These are phyloP conservation scores for Apamea anceps DNA, from an alignment of 2,888 invertebrate species.

Conservation along the genomic window DNA sequence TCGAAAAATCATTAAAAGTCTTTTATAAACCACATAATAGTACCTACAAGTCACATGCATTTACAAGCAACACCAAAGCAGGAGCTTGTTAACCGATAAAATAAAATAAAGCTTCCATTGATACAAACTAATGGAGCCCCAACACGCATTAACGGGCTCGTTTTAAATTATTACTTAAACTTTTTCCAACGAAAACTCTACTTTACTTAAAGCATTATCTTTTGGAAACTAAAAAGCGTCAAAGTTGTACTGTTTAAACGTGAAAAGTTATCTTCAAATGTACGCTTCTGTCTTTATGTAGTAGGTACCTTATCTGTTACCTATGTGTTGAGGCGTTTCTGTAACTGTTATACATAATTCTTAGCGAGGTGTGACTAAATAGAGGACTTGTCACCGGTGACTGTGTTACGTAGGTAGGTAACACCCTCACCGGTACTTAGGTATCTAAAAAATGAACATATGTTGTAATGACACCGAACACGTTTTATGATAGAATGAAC, in stretches of 20 bases:
- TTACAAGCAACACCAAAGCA: constrained; percentile 38
- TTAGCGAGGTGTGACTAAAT: not conserved
- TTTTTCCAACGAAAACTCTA: constrained; percentile 51
- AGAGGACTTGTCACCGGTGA: not conserved
- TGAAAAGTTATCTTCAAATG: constrained; percentile 49
- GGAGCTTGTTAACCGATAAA: constrained; percentile 48
- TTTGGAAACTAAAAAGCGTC: constrained; percentile 36
- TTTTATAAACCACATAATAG: not conserved
- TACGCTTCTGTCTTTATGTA: constrained; percentile 17
- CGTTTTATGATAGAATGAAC: not conserved
- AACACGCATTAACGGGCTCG: constrained; percentile 54
- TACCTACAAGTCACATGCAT: constrained; percentile 18
- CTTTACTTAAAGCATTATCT: constrained; percentile 58
- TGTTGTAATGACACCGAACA: not conserved
- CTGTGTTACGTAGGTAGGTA: not conserved
- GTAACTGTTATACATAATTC: not conserved
- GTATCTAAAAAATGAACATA: not conserved
- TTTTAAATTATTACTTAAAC: constrained; percentile 55
- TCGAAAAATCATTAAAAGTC: not conserved
- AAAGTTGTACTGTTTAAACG: constrained; percentile 32
- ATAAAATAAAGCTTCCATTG: constrained; percentile 64
- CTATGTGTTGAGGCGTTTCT: constrained; percentile 9
- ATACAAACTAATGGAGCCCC: constrained; percentile 72
- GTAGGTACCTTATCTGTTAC: constrained; percentile 29
- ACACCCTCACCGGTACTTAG: too few species aligned